A percentile compares a stretch with the other conserved stretches of the same genome.
These are phyloP conservation scores for Falco peregrinus DNA, from an alignment of 2,797 vertebrate genomes.

Conservation along the genomic window DNA sequence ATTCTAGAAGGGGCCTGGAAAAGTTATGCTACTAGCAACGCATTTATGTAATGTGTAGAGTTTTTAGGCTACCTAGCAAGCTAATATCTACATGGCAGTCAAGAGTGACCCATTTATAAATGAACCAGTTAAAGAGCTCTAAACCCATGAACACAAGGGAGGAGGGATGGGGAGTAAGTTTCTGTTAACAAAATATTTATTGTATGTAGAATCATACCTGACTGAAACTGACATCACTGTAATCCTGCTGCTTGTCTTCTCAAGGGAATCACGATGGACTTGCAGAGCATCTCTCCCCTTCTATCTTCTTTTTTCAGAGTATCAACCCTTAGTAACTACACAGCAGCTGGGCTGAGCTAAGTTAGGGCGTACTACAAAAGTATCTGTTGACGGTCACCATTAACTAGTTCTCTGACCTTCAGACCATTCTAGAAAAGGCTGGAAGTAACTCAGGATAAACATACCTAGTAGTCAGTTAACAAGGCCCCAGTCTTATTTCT, in stretches of 20 bases:
- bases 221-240: not conserved
- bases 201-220: not conserved
- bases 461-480: not conserved
- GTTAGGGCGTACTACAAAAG: not conserved
- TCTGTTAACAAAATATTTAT: not conserved
- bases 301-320: not conserved
- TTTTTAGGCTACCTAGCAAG: not conserved
- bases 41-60: not conserved
- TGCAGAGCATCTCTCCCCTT: not conserved
- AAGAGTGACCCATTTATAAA: not conserved
- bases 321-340: not conserved
- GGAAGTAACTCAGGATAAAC: not conserved
- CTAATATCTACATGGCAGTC: not conserved
- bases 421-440: not conserved
- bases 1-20: not conserved
- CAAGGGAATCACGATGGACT: not conserved
- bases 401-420: not conserved
- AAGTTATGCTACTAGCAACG: not conserved
- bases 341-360: not conserved
- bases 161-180: not conserved
- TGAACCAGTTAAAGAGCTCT: not conserved
- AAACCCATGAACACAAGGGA: not conserved
- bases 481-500: not conserved
- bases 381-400: not conserved
- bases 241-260: not conserved